phyloP scores from a whole-genome alignment of 2,113 vertebrate genomes.

The Ptilorrhoa leucosticta region DNA sequence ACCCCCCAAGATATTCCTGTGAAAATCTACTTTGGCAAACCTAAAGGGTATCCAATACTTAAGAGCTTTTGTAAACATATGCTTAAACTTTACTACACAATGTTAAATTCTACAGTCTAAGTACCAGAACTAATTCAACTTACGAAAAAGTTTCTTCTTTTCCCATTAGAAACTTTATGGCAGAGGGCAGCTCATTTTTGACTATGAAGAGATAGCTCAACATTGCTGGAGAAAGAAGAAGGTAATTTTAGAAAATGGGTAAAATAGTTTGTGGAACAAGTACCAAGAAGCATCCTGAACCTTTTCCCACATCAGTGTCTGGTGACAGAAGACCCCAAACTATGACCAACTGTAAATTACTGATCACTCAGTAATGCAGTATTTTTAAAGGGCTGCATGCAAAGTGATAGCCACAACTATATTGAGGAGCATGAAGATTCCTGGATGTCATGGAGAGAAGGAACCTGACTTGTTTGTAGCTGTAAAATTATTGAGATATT shows the following conservation, averaged over 20 bases:
- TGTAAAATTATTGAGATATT: not conserved
- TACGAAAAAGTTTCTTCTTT: conserved; percentile 67
- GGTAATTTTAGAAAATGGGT: conserved; percentile 39
- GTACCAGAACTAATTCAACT: conserved; percentile 44
- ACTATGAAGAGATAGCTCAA: conserved; percentile 97
- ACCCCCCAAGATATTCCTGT: not conserved
- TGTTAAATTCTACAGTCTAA: not conserved
- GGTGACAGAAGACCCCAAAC: not conserved
- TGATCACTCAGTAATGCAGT: not conserved
- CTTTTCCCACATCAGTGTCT: not conserved
- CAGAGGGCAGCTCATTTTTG: conserved; percentile 92
- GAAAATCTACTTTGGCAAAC: not conserved
- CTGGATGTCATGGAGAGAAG: not conserved
- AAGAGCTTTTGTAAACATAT: not conserved
- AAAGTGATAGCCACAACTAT: not conserved
- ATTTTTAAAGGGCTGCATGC: not conserved
- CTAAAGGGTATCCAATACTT: not conserved
- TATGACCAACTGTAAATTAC: not conserved
- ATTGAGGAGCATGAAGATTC: not conserved
- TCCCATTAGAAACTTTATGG: conserved; percentile 83
- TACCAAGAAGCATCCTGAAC: not conserved
- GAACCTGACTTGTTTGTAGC: not conserved
- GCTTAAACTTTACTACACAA: not conserved
- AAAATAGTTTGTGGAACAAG: not conserved
- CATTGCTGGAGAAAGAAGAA: conserved; percentile 81